Evolutionary conservation across 2,888 invertebrate species (phyloP).

Genomic region (Coelogynopora nodosa): DNA sequence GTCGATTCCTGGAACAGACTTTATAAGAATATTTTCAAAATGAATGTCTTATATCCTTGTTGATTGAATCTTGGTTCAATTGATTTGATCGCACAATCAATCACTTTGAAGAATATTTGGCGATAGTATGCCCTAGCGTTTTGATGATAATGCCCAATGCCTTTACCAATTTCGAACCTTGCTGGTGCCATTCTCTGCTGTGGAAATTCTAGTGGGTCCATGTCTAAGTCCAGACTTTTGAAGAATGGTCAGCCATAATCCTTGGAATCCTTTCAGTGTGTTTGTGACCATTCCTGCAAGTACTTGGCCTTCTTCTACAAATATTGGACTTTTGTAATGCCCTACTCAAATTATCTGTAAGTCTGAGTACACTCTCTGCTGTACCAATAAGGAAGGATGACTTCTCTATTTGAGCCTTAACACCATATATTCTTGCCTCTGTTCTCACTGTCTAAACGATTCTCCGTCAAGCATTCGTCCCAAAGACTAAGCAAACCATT

Average conservation of each 20-base stretch:
- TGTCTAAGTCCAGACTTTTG: not conserved
- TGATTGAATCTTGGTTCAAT: not conserved
- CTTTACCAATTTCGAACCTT: not conserved
- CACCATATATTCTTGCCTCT: not conserved
- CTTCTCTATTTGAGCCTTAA: not conserved
- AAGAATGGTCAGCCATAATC: not conserved
- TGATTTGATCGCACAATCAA: not conserved
- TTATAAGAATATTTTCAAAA: not conserved
- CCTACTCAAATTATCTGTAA: not conserved
- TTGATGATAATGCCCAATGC: not conserved
- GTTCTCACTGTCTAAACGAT: constrained; percentile 16
- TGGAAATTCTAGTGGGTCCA: not conserved
- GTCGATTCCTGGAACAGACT: not conserved
- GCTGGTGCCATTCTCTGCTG: not conserved
- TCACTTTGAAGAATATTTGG: not conserved
- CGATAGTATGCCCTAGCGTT: not conserved
- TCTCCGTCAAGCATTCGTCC: not conserved
- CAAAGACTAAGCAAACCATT: not conserved
- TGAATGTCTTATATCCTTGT: not conserved
- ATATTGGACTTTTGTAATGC: not conserved
- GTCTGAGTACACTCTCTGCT: not conserved
- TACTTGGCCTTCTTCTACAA: not conserved
- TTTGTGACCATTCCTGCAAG: not conserved
- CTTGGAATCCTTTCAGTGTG: not conserved
- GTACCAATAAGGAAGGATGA: not conserved